Base-by-base conservation (phyloP, 1,140 invertebrate species). In the Branchinecta lindahli region DNA sequence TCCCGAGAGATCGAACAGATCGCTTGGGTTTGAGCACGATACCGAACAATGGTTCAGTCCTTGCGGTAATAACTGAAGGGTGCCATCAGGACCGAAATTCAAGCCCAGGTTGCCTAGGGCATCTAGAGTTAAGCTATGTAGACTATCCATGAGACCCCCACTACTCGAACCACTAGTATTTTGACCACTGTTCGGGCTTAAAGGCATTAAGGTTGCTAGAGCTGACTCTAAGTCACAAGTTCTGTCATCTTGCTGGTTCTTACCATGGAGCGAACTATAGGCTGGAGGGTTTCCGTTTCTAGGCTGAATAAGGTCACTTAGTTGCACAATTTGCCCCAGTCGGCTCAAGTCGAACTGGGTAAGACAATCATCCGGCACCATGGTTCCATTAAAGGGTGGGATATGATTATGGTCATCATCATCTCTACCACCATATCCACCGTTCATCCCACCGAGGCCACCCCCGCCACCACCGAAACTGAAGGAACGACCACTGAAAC, bases 401-500 rank as follows among this genome's bases (percentile, higher is more conserved):
- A 87, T 75, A 86, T 86, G 0, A 78, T 78, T 3, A 82, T 72
- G 68, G 46, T 81, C 81, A 10, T 87, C 87, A 68, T 85, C 84
- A 78, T 70, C 44, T 68, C 66, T 68, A 68, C 66, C 44, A 33
- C 47, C 66, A 21, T 68, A 21, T 21, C 67, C 66, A 70, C 47
- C 47, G 21, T 70, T 70, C 18, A 65, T 52, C 0, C 70, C 69
- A 15, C 52, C 52, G 72, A 67, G 66, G 47, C 71, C 71, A 21
- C 69, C 69, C 12, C 68, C 68, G 47, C 52, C 45, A 20, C 71
- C 71, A 3, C 71, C 69, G 21, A 67, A 44, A n/a, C 46, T 46
- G 15, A 68, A 46, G 8, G 68, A 69, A 21, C 66, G 88, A 6
- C 88, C 89, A 75, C 90, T 90, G 76, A 90, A 89, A 66, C 87